Evolutionary conservation across 2,888 invertebrate genomes (phyloP).

Genomic region (Lycophotia porphyrea): DNA sequence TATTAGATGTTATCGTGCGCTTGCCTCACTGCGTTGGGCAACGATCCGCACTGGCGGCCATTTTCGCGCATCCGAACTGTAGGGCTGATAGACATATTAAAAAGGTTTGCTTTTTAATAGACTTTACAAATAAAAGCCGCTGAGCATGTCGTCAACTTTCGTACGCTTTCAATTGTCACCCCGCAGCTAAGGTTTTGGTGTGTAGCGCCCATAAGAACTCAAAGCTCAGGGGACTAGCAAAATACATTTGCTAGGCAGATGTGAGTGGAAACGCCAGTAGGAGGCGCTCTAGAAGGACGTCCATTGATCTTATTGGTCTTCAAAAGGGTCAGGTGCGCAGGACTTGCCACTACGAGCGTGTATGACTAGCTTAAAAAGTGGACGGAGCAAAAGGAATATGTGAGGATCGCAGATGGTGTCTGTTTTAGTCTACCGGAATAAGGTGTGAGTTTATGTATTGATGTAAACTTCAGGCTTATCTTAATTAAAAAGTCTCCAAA

Average conservation of each 20-base stretch:
- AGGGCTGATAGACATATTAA: constrained; percentile 50
- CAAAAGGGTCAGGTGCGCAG: not conserved
- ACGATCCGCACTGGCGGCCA: constrained; percentile 61
- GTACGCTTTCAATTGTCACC: not conserved
- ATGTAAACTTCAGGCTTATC: not conserved
- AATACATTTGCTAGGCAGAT: not conserved
- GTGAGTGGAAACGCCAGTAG: not conserved
- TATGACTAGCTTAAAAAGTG: not conserved
- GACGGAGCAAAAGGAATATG: not conserved
- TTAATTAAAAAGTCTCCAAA: too few species aligned
- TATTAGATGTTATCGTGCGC: constrained; percentile 68
- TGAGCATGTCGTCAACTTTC: not conserved
- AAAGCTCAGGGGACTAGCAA: not conserved
- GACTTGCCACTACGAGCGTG: not conserved
- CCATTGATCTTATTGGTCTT: not conserved
- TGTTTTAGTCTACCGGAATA: not conserved
- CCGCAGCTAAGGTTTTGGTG: not conserved
- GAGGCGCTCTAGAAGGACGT: not conserved
- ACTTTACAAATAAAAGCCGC: not conserved
- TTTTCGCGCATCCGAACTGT: constrained; percentile 53
- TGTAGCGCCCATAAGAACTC: not conserved
- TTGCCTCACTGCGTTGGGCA: constrained; percentile 67
- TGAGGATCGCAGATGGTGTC: not conserved
- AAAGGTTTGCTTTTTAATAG: not conserved
- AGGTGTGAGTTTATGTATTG: not conserved